phyloP scores from a whole-genome alignment of 64 coral and sea anemone genomes.

The Astreopora myriophthalma region DNA sequence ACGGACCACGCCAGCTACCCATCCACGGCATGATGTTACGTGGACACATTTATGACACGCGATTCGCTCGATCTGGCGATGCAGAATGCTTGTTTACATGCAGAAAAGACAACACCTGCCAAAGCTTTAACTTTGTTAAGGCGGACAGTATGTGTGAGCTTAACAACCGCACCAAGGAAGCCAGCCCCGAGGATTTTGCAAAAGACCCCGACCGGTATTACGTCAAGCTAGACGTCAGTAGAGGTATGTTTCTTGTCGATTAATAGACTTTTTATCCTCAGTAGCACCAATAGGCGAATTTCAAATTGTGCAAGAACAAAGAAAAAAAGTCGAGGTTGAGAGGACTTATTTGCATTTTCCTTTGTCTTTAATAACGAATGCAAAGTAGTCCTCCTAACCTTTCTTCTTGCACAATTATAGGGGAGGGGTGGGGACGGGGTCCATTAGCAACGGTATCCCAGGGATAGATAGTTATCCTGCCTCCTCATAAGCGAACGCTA shows the following conservation, averaged over 20 bases:
- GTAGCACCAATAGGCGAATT: neutral
- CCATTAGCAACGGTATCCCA: no score
- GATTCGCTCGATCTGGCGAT: neutral
- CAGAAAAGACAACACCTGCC: neutral
- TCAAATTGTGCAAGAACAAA: no score
- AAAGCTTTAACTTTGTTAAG: neutral
- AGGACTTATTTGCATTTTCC: no score
- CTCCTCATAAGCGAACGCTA: no score
- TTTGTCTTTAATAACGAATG: no score
- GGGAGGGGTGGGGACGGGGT: no score
- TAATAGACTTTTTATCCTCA: neutral
- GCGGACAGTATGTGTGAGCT: neutral
- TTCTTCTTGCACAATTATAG: no score
- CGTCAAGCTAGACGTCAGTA: neutral
- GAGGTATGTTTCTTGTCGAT: neutral
- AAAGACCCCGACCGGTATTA: neutral
- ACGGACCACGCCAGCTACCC: neutral
- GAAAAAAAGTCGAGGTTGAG: no score
- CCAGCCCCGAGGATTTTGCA: neutral
- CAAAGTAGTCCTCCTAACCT: no score
- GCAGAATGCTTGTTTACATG: neutral
- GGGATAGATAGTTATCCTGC: no score
- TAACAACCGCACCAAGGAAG: constrained; percentile 3
- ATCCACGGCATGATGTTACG: neutral
- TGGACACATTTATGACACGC: neutral